Base-by-base conservation (phyloP, 2,888 invertebrate species). In the Ennomos quercinarius region DNA sequence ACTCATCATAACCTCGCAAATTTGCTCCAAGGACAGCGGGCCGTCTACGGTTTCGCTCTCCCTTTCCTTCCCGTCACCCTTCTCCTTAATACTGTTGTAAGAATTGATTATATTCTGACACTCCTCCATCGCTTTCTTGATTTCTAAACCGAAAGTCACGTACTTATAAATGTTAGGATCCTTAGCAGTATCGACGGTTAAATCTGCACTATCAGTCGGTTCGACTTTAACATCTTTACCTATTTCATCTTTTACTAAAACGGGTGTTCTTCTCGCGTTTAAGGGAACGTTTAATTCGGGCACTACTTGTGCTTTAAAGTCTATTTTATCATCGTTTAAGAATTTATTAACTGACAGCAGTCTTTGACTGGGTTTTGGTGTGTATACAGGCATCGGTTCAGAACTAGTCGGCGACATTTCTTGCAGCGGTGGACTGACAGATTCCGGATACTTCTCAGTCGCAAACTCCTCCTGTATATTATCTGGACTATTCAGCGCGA, bases 111-210 rank as follows among this genome's bases (percentile, higher is more conserved):
- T 89, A 66, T 89, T 89, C 72, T 91, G 90, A 61, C 91, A 91
- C 41, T 91, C 91, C 56, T 91, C 92, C 88, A 92, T 90, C 0
- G 91, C 91, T 63, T 88, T 91, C 59, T 91, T 92, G 6, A 92
- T 89, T 74, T 91, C 90, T 27, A 91, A 38, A 0, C 92, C 90
- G 34, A 91, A 90, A 0, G 86, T 86, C 0, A 90, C 87, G 39
- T 91, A 90, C 36, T 90, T 91, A 42, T 86, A 86, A 0, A 89
- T 77, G 43, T 83, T 86, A 0, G 83, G 79, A 36, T 90, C 89
- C 61, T 84, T 61, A 3, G 54, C 9, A 9, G 58, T 87, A 0
- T 71, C 73, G 0, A 38, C 63, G 6, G 67, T 65, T 0, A 68
- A 38, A 8, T 76, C 78, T 0, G 67, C 0, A 8, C 65, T 45